Evolutionary conservation across 2,113 vertebrate genomes (phyloP), one percentile per base, ranked within the genome.

Genomic region (Tachysurus vachellii): DNA sequence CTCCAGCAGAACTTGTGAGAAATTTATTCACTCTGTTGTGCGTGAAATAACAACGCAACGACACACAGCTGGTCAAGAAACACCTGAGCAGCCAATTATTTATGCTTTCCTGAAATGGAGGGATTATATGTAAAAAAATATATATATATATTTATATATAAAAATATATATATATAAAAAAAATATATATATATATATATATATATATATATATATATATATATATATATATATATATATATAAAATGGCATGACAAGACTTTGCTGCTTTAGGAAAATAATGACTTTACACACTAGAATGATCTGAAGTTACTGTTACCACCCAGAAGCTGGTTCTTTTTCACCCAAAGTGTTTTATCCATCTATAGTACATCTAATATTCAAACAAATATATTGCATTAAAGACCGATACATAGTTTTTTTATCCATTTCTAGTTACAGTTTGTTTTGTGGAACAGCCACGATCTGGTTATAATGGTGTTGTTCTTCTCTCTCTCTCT

Each of bases 61-160:
- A 77, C 62, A 80, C 76, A 68, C 85, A 86, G 85, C 76, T 80
- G 85, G 47, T 80, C 47, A 68, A 64, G 47, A 86, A 80, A 68
- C 85, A 86, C 47, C 85, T 70, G 47, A 86, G 76, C 44, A 85
- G 57, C 56, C 59, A 85, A 79, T 85, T 85, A 31, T 61, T 16
- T 62, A 68, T 53, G 61, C 59, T 68, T 7, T 3, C 73, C 26
- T 50, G 57, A 85, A 79, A 85, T 62, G 68, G 19, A 21, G 47
- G 28, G n/a, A 79, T 79, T 50, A 19, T 47, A 26, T 50, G n/a
- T 28, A 1, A 19, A 11, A 0, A 80, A 59, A 80, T 19, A 13
- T n/a, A n/a, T n/a, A n/a, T n/a, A n/a, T n/a, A n/a, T n/a, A n/a
- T n/a, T n/a, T n/a, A n/a, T n/a, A 36, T 36, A 36, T 36, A 36